Percentiles rank a stretch among this genome's conserved stretches.
Evolutionary conservation across 2,113 vertebrate species (phyloP).

Genomic region (Galemys pyrenaicus): DNA sequence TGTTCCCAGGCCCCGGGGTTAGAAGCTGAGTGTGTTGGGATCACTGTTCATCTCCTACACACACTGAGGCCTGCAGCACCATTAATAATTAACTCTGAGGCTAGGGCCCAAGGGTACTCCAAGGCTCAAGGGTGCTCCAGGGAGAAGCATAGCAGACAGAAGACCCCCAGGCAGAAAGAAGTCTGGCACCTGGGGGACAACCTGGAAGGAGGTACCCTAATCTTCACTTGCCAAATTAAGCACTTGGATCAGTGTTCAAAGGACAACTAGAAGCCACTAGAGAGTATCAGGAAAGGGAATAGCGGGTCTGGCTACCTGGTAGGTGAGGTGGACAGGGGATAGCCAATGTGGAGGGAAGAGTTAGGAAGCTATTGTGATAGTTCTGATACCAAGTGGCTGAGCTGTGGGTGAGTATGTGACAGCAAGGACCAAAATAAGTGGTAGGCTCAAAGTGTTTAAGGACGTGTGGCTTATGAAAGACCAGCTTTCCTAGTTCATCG

Average conservation of each 20-base stretch:
- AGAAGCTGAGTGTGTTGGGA: background rate
- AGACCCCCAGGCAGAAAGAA: background rate
- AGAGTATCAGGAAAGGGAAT: background rate
- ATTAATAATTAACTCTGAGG: background rate
- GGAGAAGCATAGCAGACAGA: background rate
- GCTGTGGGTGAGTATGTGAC: background rate
- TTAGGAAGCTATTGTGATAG: background rate
- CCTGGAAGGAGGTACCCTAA: background rate
- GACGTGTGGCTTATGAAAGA: rapidly evolving
- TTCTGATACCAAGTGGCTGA: background rate
- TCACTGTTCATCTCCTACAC: background rate
- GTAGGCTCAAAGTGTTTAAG: background rate
- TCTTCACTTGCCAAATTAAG: background rate
- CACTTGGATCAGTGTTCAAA: background rate
- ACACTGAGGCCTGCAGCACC: background rate
- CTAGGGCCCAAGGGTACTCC: background rate
- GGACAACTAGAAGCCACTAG: background rate
- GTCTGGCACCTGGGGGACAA: background rate
- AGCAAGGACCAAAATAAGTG: background rate
- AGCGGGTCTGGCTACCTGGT: background rate
- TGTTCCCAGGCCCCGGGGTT: background rate
- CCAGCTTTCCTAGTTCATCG: background rate
- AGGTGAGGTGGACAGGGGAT: background rate
- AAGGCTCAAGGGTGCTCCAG: background rate
- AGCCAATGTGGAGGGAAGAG: background rate